Evolutionary conservation across 2,888 invertebrate species (phyloP).

Genomic region (Aphidius colemani): DNA sequence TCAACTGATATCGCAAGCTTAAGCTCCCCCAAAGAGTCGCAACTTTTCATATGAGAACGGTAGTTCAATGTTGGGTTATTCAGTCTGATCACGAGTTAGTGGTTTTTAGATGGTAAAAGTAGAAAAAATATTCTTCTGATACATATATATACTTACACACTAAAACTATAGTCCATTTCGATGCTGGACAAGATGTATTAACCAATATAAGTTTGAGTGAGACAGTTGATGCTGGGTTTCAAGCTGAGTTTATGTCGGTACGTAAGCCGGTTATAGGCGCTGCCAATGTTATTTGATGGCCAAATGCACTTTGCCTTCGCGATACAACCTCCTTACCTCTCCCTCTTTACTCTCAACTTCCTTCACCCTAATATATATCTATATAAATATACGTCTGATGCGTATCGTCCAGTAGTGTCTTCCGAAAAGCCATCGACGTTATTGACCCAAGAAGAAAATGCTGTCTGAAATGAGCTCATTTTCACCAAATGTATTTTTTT

Average conservation of each 20-base stretch:
- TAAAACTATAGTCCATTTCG: background rate
- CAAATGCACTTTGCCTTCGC: constrained; percentile 57
- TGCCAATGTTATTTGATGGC: constrained; percentile 61
- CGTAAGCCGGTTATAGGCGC: constrained; percentile 60
- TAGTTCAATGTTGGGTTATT: constrained; percentile 51
- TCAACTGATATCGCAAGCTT: constrained; percentile 58
- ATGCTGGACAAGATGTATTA: constrained; percentile 4
- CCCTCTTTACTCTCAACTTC: constrained; percentile 29
- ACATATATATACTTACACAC: background rate
- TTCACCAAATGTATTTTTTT: constrained; percentile 1
- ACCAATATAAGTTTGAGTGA: constrained; percentile 15
- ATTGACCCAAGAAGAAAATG: constrained; percentile 16
- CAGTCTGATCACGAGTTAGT: constrained; percentile 60
- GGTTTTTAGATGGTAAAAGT: constrained; percentile 36
- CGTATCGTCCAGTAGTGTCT: constrained; percentile 47
- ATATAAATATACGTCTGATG: constrained; percentile 46
- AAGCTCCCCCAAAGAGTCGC: constrained; percentile 52
- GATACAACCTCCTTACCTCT: constrained; percentile 43
- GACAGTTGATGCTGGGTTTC: constrained; percentile 38
- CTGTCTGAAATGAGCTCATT: constrained; percentile 15
- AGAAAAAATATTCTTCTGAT: background rate
- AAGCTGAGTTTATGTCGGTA: constrained; percentile 58
- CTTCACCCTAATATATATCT: background rate
- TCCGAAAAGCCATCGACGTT: constrained; percentile 29
- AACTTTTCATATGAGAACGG: constrained; percentile 54